A percentile compares a stretch with the other conserved stretches of the same genome.
These are phyloP conservation scores for Anhinga rufa DNA, from an alignment of 2,113 vertebrate species.

Conservation along the genomic window DNA sequence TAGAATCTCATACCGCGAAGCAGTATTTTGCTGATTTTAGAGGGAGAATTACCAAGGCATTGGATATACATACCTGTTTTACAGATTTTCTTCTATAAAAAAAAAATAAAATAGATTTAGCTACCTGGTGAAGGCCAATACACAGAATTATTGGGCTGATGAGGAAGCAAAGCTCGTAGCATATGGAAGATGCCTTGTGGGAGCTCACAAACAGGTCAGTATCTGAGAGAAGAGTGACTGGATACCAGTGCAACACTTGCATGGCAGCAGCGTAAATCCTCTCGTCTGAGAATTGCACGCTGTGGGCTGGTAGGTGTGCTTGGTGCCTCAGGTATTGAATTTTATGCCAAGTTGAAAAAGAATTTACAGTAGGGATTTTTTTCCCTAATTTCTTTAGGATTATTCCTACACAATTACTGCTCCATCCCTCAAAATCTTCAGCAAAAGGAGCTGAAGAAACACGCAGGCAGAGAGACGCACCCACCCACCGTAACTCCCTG, in stretches of 20 bases:
- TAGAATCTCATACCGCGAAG: background rate
- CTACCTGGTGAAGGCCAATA: background rate
- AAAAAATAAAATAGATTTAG: background rate
- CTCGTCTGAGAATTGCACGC: rapidly evolving
- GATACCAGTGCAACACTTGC: too few species aligned
- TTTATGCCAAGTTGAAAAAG: background rate
- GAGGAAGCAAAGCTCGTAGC: background rate
- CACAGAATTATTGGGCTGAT: background rate
- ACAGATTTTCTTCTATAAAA: background rate
- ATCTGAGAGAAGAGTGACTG: rapidly evolving
- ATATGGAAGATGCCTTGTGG: background rate
- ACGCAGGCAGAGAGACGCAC: too few species aligned
- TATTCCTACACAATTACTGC: background rate
- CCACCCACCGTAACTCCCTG: background rate
- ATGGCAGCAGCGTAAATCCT: background rate
- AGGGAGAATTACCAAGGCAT: background rate
- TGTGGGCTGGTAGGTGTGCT: background rate
- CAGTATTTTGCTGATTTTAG: background rate
- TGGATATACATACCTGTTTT: background rate
- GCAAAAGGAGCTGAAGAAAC: background rate
- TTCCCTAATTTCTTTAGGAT: background rate
- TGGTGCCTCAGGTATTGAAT: background rate
- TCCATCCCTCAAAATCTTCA: background rate
- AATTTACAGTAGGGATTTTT: background rate
- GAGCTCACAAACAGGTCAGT: background rate